phyloP scores from a whole-genome alignment of 2,888 invertebrate genomes.

The Orthonevra nobilis region DNA sequence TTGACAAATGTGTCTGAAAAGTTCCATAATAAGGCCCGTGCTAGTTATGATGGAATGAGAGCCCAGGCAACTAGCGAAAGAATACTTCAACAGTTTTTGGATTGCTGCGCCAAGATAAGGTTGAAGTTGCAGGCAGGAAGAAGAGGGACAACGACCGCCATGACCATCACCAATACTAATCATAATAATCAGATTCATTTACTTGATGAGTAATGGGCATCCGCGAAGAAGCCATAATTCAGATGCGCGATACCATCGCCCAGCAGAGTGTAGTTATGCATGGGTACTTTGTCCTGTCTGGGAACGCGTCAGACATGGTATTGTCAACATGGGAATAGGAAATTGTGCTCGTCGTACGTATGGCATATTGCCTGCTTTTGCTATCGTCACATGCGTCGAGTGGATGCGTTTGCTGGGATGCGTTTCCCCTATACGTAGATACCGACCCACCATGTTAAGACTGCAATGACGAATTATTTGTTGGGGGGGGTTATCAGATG shows the following conservation, averaged over 20 bases:
- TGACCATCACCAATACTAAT: conserved; percentile 44
- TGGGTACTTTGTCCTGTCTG: conserved; percentile 31
- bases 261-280: conserved; percentile 27
- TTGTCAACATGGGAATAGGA: conserved; percentile 62
- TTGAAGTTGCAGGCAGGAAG: neutral
- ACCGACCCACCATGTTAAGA: conserved; percentile 16
- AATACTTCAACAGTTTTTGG: conserved; percentile 23
- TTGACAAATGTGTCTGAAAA: conserved; percentile 70
- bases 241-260: conserved; percentile 56
- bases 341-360: no score
- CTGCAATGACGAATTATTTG: conserved; percentile 58
- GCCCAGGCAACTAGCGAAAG: neutral
- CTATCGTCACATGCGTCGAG: conserved; percentile 4
- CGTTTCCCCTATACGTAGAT: no score
- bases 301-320: conserved; percentile 30
- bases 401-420: conserved; percentile 12
- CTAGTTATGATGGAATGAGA: no score
- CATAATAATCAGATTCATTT: conserved; percentile 61
- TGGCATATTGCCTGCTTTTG: conserved; percentile 33
- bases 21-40: conserved; percentile 48
- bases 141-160: conserved; percentile 40
- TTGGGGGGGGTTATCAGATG: conserved; percentile 14
- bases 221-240: conserved; percentile 63
- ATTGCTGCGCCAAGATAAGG: conserved; percentile 42
- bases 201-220: conserved; percentile 44